phyloP scores from a whole-genome alignment of 2,113 vertebrate genomes.

The Odocoileus virginianus region DNA sequence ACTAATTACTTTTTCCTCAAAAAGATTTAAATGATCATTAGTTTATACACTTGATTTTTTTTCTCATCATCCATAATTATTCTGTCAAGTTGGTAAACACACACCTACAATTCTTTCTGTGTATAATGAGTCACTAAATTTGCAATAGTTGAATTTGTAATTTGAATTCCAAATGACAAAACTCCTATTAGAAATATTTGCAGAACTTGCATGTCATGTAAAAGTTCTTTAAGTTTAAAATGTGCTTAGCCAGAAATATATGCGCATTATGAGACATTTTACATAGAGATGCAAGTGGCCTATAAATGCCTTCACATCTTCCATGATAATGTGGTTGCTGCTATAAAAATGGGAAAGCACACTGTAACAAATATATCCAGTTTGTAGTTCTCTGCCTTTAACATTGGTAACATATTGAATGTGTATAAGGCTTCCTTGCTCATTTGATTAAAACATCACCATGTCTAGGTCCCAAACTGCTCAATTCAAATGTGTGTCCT shows the following conservation, averaged over 20 bases:
- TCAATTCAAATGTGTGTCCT: background rate
- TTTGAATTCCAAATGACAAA: constrained; percentile 34
- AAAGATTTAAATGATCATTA: constrained; percentile 39
- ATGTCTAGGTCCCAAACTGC: background rate
- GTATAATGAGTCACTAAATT: background rate
- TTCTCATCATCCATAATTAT: constrained; percentile 5
- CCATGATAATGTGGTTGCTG: background rate
- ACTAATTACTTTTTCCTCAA: constrained; percentile 10
- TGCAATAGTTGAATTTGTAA: constrained; percentile 9
- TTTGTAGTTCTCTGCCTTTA: constrained; percentile 1
- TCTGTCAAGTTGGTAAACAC: background rate
- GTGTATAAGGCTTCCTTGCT: background rate
- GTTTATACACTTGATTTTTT: background rate
- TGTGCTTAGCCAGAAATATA: constrained; percentile 4
- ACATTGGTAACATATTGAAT: background rate
- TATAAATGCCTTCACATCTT: constrained; percentile 20
- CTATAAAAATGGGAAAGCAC: constrained; percentile 27
- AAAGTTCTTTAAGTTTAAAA: constrained; percentile 29
- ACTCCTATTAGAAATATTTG: constrained; percentile 28
- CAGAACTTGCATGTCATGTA: constrained; percentile 16
- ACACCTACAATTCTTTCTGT: background rate
- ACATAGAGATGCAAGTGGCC: background rate
- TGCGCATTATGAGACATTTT: background rate
- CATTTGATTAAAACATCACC: background rate
- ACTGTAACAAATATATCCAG: background rate